These are phyloP conservation scores for Halcyon badia DNA, from an alignment of 2,797 vertebrate species.

Conservation along the genomic window DNA sequence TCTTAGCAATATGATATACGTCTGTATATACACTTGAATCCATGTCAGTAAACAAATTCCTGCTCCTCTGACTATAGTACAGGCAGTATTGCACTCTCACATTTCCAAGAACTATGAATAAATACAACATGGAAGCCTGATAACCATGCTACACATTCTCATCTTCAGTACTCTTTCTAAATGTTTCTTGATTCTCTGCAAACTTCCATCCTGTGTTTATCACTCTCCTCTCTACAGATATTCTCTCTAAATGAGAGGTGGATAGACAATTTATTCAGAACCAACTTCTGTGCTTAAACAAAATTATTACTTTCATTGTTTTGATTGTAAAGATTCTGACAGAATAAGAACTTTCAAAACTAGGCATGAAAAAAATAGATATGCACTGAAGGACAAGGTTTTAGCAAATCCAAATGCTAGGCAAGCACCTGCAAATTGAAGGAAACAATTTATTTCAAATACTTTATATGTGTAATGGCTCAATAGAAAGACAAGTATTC, in stretches of 20 bases:
- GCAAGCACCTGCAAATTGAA: neutral
- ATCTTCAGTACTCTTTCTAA: neutral
- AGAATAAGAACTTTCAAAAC: neutral
- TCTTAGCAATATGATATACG: neutral
- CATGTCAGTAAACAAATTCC: fast-evolving
- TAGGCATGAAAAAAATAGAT: neutral
- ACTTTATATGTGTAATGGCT: neutral
- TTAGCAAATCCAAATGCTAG: neutral
- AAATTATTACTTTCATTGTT: neutral
- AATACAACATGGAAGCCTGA: neutral
- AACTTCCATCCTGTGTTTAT: neutral
- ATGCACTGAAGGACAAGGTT: neutral
- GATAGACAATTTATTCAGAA: neutral
- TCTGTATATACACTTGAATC: neutral
- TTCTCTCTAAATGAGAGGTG: neutral
- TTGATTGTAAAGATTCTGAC: neutral
- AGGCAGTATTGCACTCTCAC: neutral
- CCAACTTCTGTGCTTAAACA: neutral
- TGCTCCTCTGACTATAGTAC: neutral
- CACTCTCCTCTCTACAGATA: neutral
- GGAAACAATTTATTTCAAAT: neutral
- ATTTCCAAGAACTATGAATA: neutral
- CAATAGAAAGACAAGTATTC: neutral
- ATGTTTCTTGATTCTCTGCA: neutral
- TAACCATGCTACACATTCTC: neutral